Conservation (phyloP, 2,797 vertebrate species). For the Chaetophractus vellerosus region DNA sequence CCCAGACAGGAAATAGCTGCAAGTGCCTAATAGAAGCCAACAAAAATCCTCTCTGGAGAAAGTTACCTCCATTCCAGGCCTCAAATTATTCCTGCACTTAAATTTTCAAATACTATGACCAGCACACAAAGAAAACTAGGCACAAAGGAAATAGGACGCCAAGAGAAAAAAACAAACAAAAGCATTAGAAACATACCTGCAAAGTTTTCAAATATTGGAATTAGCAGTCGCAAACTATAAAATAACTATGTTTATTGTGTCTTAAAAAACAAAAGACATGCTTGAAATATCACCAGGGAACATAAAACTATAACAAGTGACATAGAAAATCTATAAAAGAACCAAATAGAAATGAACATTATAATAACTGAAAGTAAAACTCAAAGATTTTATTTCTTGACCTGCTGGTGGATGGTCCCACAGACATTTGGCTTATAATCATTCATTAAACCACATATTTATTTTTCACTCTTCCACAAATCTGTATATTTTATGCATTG, state of each 20-base stretch:
- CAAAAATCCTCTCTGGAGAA: neutral
- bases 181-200: neutral
- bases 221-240: neutral
- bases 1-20: no score
- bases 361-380: neutral
- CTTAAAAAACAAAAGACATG: neutral
- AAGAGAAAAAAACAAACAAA: neutral
- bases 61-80: neutral
- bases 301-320: neutral
- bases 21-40: fast-evolving
- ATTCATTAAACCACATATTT: neutral
- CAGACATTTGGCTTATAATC: neutral
- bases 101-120: neutral
- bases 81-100: neutral
- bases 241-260: neutral
- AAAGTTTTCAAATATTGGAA: neutral
- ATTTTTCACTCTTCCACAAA: neutral
- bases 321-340: neutral
- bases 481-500: neutral
- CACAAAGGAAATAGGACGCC: neutral
- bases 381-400: neutral
- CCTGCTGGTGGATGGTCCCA: neutral
- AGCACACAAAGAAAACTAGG: neutral
- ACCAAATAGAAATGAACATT: neutral
- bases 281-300: neutral